Evolutionary conservation across 2,113 vertebrate genomes (phyloP).

Genomic region (Hyperopisus bebe): DNA sequence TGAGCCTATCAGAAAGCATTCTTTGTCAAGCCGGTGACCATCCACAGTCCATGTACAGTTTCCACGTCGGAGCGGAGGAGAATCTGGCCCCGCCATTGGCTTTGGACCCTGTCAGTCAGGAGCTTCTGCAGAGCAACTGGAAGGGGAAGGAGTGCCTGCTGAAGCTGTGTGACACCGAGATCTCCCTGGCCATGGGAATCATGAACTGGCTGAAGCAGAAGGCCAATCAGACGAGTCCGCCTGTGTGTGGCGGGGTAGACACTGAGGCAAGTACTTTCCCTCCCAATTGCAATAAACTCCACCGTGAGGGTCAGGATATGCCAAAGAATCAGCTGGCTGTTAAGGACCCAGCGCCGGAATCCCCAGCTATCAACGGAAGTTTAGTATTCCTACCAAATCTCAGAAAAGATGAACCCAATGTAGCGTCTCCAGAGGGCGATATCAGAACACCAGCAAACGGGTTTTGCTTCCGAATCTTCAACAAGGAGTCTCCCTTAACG

Average conservation of each 20-base stretch:
- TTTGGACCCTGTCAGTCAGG: slow-evolving; percentile 64
- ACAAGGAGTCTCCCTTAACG: slow-evolving; percentile 20
- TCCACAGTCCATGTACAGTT: slow-evolving; percentile 76
- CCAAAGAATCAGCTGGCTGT: neutral
- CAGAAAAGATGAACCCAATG: neutral
- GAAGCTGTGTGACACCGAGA: slow-evolving; percentile 77
- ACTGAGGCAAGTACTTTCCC: neutral
- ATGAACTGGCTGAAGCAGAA: slow-evolving; percentile 72
- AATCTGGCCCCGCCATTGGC: slow-evolving; percentile 65
- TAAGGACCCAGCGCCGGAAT: neutral
- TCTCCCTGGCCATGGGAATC: slow-evolving; percentile 75
- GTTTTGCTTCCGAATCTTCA: slow-evolving; percentile 25
- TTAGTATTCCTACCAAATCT: neutral
- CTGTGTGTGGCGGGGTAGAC: neutral
- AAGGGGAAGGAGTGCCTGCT: slow-evolving; percentile 76
- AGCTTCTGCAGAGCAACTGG: slow-evolving; percentile 72
- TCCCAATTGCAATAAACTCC: slow-evolving; percentile 3
- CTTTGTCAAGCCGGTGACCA: slow-evolving; percentile 61
- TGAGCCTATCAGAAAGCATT: slow-evolving; percentile 60
- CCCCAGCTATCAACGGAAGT: neutral
- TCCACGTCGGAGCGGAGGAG: slow-evolving; percentile 73
- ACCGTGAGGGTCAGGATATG: slow-evolving; percentile 13
- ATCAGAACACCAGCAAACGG: slow-evolving; percentile 28
- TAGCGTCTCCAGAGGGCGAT: slow-evolving; percentile 27
- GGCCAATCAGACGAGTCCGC: slow-evolving; percentile 8